Evolutionary conservation across 2,888 invertebrate species (phyloP), one percentile per base, ranked within the genome.

Genomic region (Drosophila quinaria): DNA sequence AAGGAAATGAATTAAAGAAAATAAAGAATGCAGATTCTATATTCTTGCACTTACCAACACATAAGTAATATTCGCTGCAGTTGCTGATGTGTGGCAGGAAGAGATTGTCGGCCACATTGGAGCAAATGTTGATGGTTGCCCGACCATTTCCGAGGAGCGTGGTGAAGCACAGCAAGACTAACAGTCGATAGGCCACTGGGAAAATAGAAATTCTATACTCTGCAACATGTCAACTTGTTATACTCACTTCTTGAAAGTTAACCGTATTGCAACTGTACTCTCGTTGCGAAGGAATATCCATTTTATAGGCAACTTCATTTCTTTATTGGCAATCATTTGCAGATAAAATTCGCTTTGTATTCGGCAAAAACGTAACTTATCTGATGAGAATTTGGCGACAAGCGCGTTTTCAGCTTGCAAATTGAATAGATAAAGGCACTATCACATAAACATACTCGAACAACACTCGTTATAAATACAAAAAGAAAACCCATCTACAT

Each of bases 1-100:
- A 29, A 46, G 5, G 11, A 0, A 25, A n/a, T 3, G 15, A 2
- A 37, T 39, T 39, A 5, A 25, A n/a, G 11, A 47, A 10, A 6
- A 2, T 31, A 11, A 11, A 1, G 6, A 17, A 31, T n/a, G 33
- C 9, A 6, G 0, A 6, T 3, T n/a, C n/a, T n/a, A 13, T 11
- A 33, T n/a, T 11, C 13, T 0, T 0, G 9, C 6, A 71, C 89
- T 66, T 37, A 70, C 81, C 64, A 59, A 87, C 46, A 54, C 92
- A 92, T 6, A 90, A 65, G 58, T 78, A 73, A 44, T 92, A 92
- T 8, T 74, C 10, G 17, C 58, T 70, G 35, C 90, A 90, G 61
- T 84, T 68, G 29, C 33, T 37, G 0, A 90, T 17, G 25, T 70
- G 50, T 6, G 91, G 90, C 56, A 90, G 42, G 31, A 90, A 90